phyloP scores from a whole-genome alignment of 2,888 invertebrate species.

The Scaptomyza parva region DNA sequence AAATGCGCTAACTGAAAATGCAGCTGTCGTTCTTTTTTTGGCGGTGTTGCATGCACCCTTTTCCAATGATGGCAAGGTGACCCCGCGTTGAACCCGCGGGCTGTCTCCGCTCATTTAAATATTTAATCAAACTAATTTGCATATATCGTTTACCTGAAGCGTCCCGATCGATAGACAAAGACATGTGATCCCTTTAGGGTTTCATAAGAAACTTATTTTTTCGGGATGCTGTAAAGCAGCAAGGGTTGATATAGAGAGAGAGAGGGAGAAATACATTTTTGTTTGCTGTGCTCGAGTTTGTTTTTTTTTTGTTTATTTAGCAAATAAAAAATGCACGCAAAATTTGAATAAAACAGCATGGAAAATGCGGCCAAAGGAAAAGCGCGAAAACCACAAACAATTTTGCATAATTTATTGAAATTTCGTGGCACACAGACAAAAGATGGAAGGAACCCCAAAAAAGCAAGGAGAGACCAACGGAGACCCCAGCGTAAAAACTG shows the following conservation, averaged over 20 bases:
- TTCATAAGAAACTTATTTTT: slow-evolving; percentile 6
- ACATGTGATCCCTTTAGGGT: slow-evolving; percentile 53
- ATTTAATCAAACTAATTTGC: slow-evolving; percentile 80
- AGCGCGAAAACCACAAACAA: slow-evolving; percentile 79
- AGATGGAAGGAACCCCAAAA: slow-evolving; percentile 30
- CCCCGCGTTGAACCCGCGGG: slow-evolving; percentile 20
- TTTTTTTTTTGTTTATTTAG: slow-evolving; percentile 73
- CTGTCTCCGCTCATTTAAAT: slow-evolving; percentile 62
- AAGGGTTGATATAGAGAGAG: slow-evolving; percentile 43
- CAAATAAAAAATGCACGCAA: slow-evolving; percentile 77
- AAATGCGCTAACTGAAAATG: slow-evolving; percentile 55
- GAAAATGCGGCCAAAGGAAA: slow-evolving; percentile 60
- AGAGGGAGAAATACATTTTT: slow-evolving; percentile 38
- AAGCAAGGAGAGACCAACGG: slow-evolving; percentile 12
- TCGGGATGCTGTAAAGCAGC: slow-evolving; percentile 10
- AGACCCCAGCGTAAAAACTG: slow-evolving; percentile 47
- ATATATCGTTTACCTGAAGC: slow-evolving; percentile 73
- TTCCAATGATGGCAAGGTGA: slow-evolving; percentile 19
- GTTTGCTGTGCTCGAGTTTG: slow-evolving; percentile 51
- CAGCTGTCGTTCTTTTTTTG: slow-evolving; percentile 61
- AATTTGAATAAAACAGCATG: slow-evolving; percentile 76
- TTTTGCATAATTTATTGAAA: slow-evolving; percentile 80
- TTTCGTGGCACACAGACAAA: slow-evolving; percentile 72
- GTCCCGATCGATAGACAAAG: slow-evolving; percentile 66
- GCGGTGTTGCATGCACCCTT: slow-evolving; percentile 38